Evolutionary conservation across 2,113 vertebrate species (phyloP), one percentile per base, ranked within the genome.

Genomic region (Delphinus delphis): DNA sequence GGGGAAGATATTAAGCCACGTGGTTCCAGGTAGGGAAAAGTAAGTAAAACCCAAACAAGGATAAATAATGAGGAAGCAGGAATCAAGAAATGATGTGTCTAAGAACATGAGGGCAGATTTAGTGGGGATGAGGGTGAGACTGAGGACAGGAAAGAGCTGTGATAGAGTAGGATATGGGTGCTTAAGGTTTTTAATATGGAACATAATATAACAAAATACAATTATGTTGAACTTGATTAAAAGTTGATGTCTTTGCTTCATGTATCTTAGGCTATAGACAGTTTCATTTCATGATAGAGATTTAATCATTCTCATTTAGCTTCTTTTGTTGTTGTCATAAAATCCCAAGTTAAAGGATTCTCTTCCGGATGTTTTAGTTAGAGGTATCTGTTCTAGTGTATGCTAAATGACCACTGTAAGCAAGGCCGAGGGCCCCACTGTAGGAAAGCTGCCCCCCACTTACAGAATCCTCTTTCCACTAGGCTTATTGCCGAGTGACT

Each of bases 231-330:
- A 88, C 7, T 60, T 10, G 90, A 76, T 74, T 76, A 84, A 92
- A 87, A 84, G 53, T 90, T 84, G 31, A 84, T 90, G 4, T 58
- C 28, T 93, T 91, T 85, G 21, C 67, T 95, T 90, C 65, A 31
- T 83, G 1, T 55, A 71, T 86, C 20, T 80, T 79, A 44, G 13
- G 18, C 63, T 89, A 28, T 9, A 58, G 50, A 38, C 14, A 83
- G 8, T 90, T 95, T 89, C 13, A 81, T 90, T 71, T 92, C 36
- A 81, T 91, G 11, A 65, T 31, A 63, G 2, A 83, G 12, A 95
- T 88, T 41, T 74, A 15, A 83, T 55, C 12, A 60, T 81, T 97
- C 65, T 80, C 9, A 71, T 82, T 90, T 83, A 76, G 80, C 36
- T 62, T 76, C 71, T 62, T 28, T 94, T 55, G 10, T 53, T 62